Evolutionary conservation across 92 coral and sea anemone species (phyloP).

Genomic region (Bergia puertoricense): DNA sequence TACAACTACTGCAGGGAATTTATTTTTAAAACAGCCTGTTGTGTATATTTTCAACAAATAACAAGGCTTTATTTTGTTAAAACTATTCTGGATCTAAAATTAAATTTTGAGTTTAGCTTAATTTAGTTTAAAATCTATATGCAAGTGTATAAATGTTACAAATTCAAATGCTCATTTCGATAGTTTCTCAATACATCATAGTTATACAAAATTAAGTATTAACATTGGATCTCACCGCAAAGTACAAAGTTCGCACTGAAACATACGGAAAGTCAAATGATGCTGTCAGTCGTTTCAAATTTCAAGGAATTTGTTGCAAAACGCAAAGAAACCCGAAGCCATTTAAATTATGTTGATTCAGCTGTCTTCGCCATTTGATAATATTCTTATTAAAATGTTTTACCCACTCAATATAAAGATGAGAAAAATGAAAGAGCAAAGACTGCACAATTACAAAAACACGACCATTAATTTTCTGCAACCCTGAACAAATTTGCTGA

Average conservation of each 20-base stretch:
- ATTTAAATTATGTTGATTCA: background rate
- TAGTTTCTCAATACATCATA: background rate
- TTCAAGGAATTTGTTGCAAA: constrained; percentile 24
- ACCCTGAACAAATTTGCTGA: constrained; percentile 12
- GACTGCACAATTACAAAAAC: background rate
- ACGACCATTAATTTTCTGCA: background rate
- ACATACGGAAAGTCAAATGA: background rate
- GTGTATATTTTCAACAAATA: no score
- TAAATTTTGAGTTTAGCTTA: no score
- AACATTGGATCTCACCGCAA: background rate
- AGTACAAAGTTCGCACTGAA: constrained; percentile 31
- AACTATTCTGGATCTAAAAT: no score
- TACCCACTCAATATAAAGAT: constrained; percentile 12
- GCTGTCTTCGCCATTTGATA: constrained; percentile 21
- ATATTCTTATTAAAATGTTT: background rate
- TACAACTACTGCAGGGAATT: no score
- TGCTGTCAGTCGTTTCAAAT: background rate
- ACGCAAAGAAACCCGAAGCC: constrained; percentile 2
- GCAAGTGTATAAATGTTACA: background rate
- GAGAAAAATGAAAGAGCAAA: background rate
- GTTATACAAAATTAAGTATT: background rate
- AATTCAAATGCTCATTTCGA: background rate
- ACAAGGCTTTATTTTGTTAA: no score
- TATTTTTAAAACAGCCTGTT: no score
- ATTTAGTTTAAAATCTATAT: no score